Base-by-base conservation (phyloP, 2,113 vertebrate species). In the Nothobranchius furzeri region DNA sequence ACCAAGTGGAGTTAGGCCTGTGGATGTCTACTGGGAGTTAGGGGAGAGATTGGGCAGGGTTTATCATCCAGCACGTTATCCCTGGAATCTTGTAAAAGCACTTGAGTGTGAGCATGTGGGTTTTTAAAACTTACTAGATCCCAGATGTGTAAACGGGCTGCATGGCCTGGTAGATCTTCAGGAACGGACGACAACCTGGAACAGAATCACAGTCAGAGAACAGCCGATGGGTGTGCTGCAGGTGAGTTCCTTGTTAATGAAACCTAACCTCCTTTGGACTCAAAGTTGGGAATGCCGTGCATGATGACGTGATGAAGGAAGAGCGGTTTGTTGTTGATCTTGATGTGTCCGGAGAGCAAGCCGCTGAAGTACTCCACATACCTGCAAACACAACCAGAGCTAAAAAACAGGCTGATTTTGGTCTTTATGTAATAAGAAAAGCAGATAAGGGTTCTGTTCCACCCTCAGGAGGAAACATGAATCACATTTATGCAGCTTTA, bases 141-240 rank as follows among this genome's bases (percentile, higher is more conserved):
- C 96, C 98, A 54, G 98, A 99, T 2, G 96, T 99, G 92, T 99
- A 99, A 75, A 99, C 95, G 1, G 96, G 98, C 82, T 99, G 97
- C 98, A 99, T 98, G 78, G 96, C 95, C 89, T 99, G 98, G 93
- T 99, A 99, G 90, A 99, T 99, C 86, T 98, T 98, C 64, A 99
- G 95, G 77, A 99, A 99, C 6, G 98, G 97, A 51, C 96, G 95
- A 76, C 98, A 99, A 83, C 98, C 98, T 99, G 85, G 60, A 86
- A 90, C 0, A 80, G 24, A 40, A 53, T 53, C 36, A 74, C 67
- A 4, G 2, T 46, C 54, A 64, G 15, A 43, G 12, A 46, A 45
- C 74, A 30, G 30, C 30, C 0, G 4, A 17, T 30, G 10, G 4
- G 42, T 42, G 14, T 43, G 7, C 17, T 14, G 54, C 4, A 24